Conservation (phyloP, 2,797 vertebrate genomes). For the Cetoscarus ocellatus region DNA sequence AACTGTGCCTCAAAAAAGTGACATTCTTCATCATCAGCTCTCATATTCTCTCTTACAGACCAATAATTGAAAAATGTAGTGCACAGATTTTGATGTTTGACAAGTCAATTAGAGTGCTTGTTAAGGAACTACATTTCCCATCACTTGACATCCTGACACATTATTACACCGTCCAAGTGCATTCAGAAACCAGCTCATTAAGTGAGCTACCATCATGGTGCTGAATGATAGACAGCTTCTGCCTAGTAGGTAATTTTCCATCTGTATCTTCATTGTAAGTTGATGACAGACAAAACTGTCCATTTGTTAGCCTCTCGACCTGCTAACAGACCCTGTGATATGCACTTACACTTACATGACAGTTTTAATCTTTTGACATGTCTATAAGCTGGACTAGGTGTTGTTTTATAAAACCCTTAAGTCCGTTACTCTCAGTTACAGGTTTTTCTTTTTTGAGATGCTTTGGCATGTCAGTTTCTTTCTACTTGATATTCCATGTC, state of each 20-base stretch:
- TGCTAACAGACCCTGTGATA: conserved; percentile 12
- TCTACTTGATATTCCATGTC: too few species aligned
- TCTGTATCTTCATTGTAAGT: conserved; percentile 60
- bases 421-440: conserved; percentile 20
- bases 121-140: conserved; percentile 27
- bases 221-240: conserved; percentile 53
- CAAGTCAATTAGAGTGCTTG: conserved; percentile 1
- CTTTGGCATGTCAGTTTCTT: too few species aligned
- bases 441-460: too few species aligned
- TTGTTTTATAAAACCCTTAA: conserved; percentile 17
- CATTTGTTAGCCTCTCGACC: conserved; percentile 39
- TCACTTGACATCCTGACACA: conserved; percentile 16
- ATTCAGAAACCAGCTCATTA: conserved; percentile 47
- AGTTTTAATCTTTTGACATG: conserved; percentile 15
- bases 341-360: conserved; percentile 26
- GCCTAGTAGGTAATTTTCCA: conserved; percentile 26
- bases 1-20: too few species aligned
- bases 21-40: too few species aligned
- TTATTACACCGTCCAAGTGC: not conserved
- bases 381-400: not conserved
- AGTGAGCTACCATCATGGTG: conserved; percentile 37
- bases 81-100: conserved; percentile 5
- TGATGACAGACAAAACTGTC: conserved; percentile 59
- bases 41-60: too few species aligned
- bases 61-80: not conserved